A percentile compares a stretch with the other conserved stretches of the same genome.
These are phyloP conservation scores for Psilopogon haemacephalus DNA, from an alignment of 2,113 vertebrate genomes.

Conservation along the genomic window DNA sequence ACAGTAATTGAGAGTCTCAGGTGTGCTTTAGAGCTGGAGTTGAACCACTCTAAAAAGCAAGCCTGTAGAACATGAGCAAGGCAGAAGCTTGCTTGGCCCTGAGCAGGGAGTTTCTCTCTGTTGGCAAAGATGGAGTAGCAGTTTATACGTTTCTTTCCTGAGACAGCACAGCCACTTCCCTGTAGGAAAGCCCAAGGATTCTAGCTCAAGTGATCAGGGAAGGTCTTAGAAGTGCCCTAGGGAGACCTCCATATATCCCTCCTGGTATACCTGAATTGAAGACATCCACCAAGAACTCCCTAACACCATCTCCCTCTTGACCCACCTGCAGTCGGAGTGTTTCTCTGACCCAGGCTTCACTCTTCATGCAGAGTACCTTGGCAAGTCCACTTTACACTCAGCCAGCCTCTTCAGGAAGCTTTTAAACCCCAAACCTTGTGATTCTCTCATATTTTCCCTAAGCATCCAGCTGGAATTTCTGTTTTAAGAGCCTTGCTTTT, in stretches of 20 bases:
- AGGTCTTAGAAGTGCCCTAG: background rate
- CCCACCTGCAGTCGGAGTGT: background rate
- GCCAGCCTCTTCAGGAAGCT: background rate
- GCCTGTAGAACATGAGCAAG: background rate
- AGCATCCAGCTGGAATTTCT: background rate
- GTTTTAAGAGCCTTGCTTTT: background rate
- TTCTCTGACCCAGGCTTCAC: background rate
- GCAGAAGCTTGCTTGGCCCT: background rate
- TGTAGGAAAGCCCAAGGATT: background rate
- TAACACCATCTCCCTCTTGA: background rate
- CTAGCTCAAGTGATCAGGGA: background rate
- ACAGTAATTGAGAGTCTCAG: slow-evolving; percentile 27
- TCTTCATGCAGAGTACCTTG: background rate
- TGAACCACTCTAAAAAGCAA: background rate
- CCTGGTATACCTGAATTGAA: background rate
- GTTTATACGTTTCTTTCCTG: background rate
- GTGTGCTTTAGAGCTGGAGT: slow-evolving; percentile 33
- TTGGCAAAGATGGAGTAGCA: background rate
- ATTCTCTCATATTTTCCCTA: background rate
- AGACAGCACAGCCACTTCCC: background rate
- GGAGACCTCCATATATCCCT: background rate
- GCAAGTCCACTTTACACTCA: background rate
- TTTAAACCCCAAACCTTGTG: background rate
- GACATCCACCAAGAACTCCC: background rate
- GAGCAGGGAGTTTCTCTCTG: background rate